A percentile compares a stretch with the other conserved stretches of the same genome.
Evolutionary conservation across 2,113 vertebrate genomes (phyloP).

Genomic region (Pagrus major): DNA sequence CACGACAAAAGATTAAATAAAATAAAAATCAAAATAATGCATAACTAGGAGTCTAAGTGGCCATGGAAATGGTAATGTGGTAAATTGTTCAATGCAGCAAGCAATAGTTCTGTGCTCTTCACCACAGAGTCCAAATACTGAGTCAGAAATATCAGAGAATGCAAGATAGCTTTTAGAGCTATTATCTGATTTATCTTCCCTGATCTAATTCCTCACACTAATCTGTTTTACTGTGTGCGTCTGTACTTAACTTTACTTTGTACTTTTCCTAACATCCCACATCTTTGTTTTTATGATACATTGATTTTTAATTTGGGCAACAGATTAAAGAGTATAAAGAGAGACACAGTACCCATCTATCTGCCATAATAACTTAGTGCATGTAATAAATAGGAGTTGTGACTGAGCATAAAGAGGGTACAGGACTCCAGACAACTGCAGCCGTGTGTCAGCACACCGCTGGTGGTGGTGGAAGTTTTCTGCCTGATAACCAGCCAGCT

Average conservation of each 20-base stretch:
- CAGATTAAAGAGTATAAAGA: background rate
- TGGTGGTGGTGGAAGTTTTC: constrained; percentile 17
- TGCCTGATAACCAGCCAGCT: constrained; percentile 12
- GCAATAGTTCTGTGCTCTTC: background rate
- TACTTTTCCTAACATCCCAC: background rate
- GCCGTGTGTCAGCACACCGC: background rate
- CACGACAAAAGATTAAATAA: constrained; percentile 18
- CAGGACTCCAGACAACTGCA: background rate
- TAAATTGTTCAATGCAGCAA: background rate
- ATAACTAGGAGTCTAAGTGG: background rate
- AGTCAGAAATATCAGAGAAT: background rate
- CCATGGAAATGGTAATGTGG: background rate
- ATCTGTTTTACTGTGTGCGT: background rate
- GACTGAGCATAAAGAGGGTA: background rate
- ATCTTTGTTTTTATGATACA: background rate
- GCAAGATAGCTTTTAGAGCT: background rate
- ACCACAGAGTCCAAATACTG: background rate
- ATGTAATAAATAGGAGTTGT: background rate
- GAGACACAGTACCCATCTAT: background rate
- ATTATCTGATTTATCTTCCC: background rate
- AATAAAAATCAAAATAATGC: constrained; percentile 5
- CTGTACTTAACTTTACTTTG: background rate
- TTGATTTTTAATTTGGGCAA: background rate
- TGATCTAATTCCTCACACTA: background rate
- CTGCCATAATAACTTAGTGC: background rate